Percentiles rank a stretch among this genome's conserved stretches.
Conservation (phyloP, 2,888 invertebrate genomes). For the Tetramorium bicarinatum region DNA sequence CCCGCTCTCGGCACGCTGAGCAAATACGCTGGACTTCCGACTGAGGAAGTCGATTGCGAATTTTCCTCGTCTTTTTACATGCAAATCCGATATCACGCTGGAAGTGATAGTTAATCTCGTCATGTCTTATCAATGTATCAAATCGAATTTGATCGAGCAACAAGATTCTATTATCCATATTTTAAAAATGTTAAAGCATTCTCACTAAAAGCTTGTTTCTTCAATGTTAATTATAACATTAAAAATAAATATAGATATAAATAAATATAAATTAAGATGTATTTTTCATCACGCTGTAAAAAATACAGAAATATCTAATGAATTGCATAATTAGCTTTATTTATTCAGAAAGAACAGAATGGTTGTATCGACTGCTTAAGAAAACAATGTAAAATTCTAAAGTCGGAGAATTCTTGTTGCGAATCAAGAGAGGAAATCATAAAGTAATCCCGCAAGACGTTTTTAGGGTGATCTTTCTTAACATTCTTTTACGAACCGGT, state of each 20-base stretch:
- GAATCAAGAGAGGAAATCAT: constrained; percentile 8
- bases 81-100: constrained; percentile 33
- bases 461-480: constrained; percentile 64
- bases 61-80: constrained; percentile 40
- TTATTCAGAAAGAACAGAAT: neutral
- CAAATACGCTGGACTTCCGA: constrained; percentile 40
- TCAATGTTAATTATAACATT: neutral
- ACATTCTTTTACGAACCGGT: constrained; percentile 67
- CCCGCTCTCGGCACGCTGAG: constrained; percentile 43
- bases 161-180: constrained; percentile 13
- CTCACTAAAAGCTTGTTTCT: neutral
- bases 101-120: constrained; percentile 33
- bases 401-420: neutral
- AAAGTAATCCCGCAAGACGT: constrained; percentile 59
- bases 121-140: constrained; percentile 24
- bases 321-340: neutral
- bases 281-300: neutral
- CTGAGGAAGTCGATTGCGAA: constrained; percentile 47
- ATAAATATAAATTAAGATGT: too few relatives aligned
- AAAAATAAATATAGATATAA: neutral
- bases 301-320: neutral
- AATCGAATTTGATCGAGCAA: constrained; percentile 10
- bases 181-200: neutral
- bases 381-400: neutral
- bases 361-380: neutral